These are phyloP conservation scores for Habroteleia sp. DNA, from an alignment of 2,888 invertebrate species.

Conservation along the genomic window DNA sequence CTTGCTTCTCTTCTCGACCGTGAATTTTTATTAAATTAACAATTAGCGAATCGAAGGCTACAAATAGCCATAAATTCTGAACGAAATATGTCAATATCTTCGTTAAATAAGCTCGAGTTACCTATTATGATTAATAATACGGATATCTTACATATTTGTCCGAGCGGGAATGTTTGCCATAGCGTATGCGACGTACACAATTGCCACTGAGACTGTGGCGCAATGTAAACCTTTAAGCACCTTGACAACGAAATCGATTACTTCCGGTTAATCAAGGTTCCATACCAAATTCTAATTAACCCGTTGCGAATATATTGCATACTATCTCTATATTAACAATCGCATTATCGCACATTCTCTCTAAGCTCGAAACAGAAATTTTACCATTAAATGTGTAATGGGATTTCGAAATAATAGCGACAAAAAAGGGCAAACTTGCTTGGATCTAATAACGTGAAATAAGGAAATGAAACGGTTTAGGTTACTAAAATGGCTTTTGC, in stretches of 20 bases:
- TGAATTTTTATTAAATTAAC: not conserved
- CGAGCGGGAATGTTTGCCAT: constrained; percentile 67
- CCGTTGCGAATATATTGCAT: constrained; percentile 56
- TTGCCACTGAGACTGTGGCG: constrained; percentile 72
- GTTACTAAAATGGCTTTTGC: constrained; percentile 42
- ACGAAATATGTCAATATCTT: constrained; percentile 19
- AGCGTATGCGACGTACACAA: constrained; percentile 64
- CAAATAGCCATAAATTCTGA: not conserved
- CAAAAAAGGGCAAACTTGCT: constrained; percentile 28
- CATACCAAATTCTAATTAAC: constrained; percentile 72
- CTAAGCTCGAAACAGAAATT: constrained; percentile 47
- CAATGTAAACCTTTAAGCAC: constrained; percentile 63
- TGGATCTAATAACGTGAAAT: constrained; percentile 48
- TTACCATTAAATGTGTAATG: constrained; percentile 48
- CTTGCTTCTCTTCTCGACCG: not conserved
- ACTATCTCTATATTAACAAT: constrained; percentile 54
- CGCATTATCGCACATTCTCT: constrained; percentile 45
- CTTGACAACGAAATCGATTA: constrained; percentile 73
- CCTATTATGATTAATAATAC: constrained; percentile 68
- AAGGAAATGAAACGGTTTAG: constrained; percentile 57
- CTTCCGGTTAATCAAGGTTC: constrained; percentile 71
- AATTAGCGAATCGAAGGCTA: too few species aligned
- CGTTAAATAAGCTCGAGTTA: constrained; percentile 64
- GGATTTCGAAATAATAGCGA: constrained; percentile 52
- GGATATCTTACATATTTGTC: constrained; percentile 75